Evolutionary conservation across 1,140 invertebrate species (phyloP).

Genomic region (Diabrotica virgifera): DNA sequence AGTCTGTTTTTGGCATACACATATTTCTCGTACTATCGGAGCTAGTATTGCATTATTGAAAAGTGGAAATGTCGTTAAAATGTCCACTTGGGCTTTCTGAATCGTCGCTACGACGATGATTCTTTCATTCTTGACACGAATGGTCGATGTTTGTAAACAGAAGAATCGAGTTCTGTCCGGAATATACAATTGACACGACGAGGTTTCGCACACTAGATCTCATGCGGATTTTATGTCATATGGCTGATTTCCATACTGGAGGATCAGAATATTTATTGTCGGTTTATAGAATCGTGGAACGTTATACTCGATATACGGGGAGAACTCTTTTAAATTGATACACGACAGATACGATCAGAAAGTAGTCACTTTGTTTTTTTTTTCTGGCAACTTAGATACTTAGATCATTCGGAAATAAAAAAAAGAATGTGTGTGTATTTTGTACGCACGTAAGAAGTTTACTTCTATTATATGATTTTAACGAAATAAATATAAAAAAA

Average conservation of each 20-base stretch:
- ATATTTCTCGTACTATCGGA: slow-evolving; percentile 4
- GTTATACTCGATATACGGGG: too few relatives aligned
- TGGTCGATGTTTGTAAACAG: slow-evolving; percentile 43
- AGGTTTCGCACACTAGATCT: slow-evolving; percentile 7
- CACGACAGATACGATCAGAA: too few relatives aligned
- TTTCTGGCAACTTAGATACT: too few relatives aligned
- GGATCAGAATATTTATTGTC: too few relatives aligned
- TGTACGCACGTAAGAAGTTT: too few relatives aligned
- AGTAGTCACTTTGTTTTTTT: too few relatives aligned
- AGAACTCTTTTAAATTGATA: too few relatives aligned
- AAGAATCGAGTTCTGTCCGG: slow-evolving; percentile 41
- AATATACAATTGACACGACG: slow-evolving; percentile 35
- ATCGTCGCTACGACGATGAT: background rate
- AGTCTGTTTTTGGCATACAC: slow-evolving; percentile 17
- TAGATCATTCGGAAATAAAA: too few relatives aligned
- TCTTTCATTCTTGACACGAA: slow-evolving; percentile 40
- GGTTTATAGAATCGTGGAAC: too few relatives aligned
- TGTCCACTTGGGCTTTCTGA: background rate
- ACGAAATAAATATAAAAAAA: too few relatives aligned
- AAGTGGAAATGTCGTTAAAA: background rate
- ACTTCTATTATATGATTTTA: too few relatives aligned
- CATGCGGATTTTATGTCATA: slow-evolving; percentile 3
- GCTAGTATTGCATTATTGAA: slow-evolving; percentile 2
- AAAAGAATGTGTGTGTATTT: too few relatives aligned
- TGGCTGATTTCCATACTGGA: background rate